These are phyloP conservation scores for Benitochromis conjunctus DNA, from an alignment of 2,113 vertebrate genomes.

Conservation along the genomic window DNA sequence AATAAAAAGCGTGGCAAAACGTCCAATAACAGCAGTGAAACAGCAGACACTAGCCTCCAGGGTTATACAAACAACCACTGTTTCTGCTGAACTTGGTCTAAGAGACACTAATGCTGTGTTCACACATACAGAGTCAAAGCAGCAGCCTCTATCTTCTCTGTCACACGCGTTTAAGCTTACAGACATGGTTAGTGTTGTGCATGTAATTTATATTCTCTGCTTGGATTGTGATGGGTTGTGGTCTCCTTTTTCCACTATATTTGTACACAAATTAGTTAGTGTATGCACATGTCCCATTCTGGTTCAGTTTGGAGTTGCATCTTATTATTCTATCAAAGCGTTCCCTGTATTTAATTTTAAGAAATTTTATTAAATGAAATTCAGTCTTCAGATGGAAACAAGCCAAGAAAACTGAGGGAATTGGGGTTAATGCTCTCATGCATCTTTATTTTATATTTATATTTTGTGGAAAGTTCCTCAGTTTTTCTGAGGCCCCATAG, in stretches of 20 bases:
- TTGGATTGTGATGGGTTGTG: neutral
- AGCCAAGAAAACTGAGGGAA: neutral
- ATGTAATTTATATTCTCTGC: neutral
- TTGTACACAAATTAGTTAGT: neutral
- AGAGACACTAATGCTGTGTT: neutral
- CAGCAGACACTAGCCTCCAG: neutral
- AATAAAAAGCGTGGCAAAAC: neutral
- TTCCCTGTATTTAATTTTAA: too few relatives aligned
- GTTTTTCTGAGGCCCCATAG: neutral
- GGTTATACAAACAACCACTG: neutral
- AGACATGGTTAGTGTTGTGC: neutral
- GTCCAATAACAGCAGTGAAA: neutral
- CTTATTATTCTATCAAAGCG: neutral
- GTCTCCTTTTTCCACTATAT: neutral
- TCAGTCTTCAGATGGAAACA: neutral
- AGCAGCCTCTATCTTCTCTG: neutral
- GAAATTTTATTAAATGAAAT: neutral
- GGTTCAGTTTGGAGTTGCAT: neutral
- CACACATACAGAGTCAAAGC: neutral
- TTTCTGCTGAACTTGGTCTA: neutral
- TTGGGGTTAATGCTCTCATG: neutral
- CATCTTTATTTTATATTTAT: neutral
- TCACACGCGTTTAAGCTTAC: neutral
- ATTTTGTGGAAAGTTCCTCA: neutral
- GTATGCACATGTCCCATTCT: neutral